Conservation (phyloP, 1,140 invertebrate genomes). For the Drosophila eugracilis region DNA sequence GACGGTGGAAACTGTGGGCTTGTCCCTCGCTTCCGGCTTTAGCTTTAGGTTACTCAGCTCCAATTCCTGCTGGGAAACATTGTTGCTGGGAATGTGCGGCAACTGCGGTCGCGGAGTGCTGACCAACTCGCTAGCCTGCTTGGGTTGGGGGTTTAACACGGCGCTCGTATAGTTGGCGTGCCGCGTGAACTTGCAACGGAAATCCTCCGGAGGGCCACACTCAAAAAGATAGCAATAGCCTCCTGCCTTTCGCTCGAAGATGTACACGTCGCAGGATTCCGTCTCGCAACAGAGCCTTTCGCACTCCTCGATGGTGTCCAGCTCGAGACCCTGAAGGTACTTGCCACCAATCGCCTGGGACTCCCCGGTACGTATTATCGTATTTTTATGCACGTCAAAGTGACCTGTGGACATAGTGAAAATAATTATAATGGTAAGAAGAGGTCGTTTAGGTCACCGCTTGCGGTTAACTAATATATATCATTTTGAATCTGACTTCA, state of each 20-base stretch:
- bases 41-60: constrained; percentile 88
- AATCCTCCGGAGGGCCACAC: constrained; percentile 94
- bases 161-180: constrained; percentile 96
- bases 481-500: too few species aligned
- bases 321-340: constrained; percentile 93
- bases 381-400: constrained; percentile 94
- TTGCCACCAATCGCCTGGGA: constrained; percentile 94
- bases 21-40: constrained; percentile 70
- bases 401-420: constrained; percentile 85
- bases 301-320: constrained; percentile 92
- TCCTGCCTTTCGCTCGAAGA: constrained; percentile 95
- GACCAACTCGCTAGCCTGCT: constrained; percentile 32
- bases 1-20: constrained; percentile 41
- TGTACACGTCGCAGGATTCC: constrained; percentile 94
- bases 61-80: constrained; percentile 89
- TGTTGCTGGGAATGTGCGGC: constrained; percentile 70
- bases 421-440: too few species aligned
- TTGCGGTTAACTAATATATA: too few species aligned
- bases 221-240: constrained; percentile 97
- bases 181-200: constrained; percentile 96
- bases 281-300: constrained; percentile 94
- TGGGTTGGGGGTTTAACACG: constrained; percentile 87
- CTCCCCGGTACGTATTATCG: constrained; percentile 96
- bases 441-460: too few species aligned
- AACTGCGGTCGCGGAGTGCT: constrained; percentile 67